Base-by-base conservation (phyloP, 2,888 invertebrate genomes). In the Lamellibrachia columna region DNA sequence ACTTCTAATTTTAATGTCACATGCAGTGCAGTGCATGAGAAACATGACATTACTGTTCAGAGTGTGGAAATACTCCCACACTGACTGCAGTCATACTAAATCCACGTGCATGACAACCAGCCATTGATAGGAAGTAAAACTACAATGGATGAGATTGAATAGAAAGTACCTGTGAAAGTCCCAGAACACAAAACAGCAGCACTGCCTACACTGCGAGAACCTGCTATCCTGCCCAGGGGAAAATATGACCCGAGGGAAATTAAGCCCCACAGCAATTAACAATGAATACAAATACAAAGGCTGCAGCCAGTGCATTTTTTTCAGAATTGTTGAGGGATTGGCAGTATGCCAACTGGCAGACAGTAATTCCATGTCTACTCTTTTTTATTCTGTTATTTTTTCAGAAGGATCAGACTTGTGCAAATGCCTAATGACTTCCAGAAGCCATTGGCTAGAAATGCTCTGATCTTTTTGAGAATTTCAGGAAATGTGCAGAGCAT, bases 81-180 rank as follows among this genome's bases (percentile, higher is more conserved):
- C 22, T 1, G 3, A 2, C 22, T 4, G 4, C 75, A 15, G 9
- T 55, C 55, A 60, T n/a, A 75, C 75, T 22, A 3, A 22, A 75
- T 75, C 75, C 22, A 75, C n/a, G 22, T 75, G 22, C 75, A 75
- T 75, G 75, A 75, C 75, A 75, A 22, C 15, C 22, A 15, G 22
- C 75, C n/a, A 22, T 75, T 75, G 15, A 75, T n/a, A 75, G 75
- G n/a, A 75, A 75, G 75, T 75, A 11, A 22, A 22, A 22, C 75
- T 75, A 22, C 75, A 75, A 22, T 75, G n/a, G 75, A 75, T 75
- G 75, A 75, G 75, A 75, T 75, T 75, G 75, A 75, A 75, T 75
- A 75, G n/a, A 75, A 75, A 75, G 22, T 6, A 11, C 40, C 40
- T 40, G 40, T 40, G 40, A 40, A 40, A 40, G 15, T 22, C 75